These are phyloP conservation scores for Champsocephalus gunnari DNA, from an alignment of 2,797 vertebrate genomes.

Conservation along the genomic window DNA sequence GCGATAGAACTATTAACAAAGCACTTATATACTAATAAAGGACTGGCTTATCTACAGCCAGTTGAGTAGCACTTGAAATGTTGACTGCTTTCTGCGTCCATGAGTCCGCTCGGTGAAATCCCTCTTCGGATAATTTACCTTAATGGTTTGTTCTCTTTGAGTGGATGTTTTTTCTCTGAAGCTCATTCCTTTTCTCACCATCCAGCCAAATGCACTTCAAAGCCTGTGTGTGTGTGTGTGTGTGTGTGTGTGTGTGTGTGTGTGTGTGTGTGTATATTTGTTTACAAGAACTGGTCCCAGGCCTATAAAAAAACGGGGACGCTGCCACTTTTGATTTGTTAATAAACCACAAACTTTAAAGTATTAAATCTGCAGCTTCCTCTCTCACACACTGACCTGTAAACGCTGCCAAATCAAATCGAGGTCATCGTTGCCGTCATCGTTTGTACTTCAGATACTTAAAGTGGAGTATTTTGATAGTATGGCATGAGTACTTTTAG, in stretches of 20 bases:
- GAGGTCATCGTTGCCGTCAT: neutral
- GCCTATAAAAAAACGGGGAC: conserved; percentile 23
- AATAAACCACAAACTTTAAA: conserved; percentile 19
- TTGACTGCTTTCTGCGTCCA: neutral
- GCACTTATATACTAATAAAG: no score
- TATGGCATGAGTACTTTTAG: neutral
- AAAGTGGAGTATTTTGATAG: neutral
- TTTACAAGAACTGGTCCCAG: conserved; percentile 29
- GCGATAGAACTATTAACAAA: no score
- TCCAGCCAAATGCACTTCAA: conserved; percentile 52
- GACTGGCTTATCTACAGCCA: no score
- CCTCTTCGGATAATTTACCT: conserved; percentile 11
- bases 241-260: neutral
- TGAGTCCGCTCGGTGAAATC: neutral
- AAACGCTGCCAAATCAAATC: neutral
- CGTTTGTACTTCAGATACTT: neutral
- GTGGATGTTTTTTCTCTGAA: conserved; percentile 30
- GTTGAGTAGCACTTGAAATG: no score
- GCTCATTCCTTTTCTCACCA: conserved; percentile 39
- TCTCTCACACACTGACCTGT: neutral
- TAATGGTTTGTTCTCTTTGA: conserved; percentile 8
- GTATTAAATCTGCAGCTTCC: neutral
- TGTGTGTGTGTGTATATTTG: neutral
- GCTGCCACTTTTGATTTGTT: conserved; percentile 33
- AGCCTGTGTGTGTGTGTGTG: conserved; percentile 27